Evolutionary conservation across 2,888 invertebrate genomes (phyloP), one percentile per base, ranked within the genome.

Genomic region (Polia nebulosa): DNA sequence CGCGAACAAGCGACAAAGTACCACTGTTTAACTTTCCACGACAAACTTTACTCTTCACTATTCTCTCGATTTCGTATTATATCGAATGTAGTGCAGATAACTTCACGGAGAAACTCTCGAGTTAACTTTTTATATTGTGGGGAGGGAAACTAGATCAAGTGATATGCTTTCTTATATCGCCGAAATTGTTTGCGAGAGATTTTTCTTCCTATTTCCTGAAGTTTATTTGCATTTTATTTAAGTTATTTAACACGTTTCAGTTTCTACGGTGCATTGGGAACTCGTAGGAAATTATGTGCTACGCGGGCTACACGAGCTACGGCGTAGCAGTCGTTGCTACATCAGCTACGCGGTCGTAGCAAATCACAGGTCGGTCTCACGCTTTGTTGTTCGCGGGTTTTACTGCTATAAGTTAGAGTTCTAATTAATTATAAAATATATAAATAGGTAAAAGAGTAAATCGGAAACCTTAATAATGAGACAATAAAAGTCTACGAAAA

Each of bases 11-110:
- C 83, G 80, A 83, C 86, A 89, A 89, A 90, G 86, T 85, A 87
- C 85, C 81, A 84, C 85, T 87, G 88, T 88, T 87, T 88, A 91
- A 91, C 90, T 91, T 90, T 83, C 83, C 71, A 80, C 83, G 75
- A 81, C 83, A 86, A 89, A 91, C 89, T 90, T 88, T 85, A 85
- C 84, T 87, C 85, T 85, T 86, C 84, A 87, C 85, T 84, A 85
- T 86, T 88, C 85, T 85, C 87, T 84, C 84, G 82, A 88, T 90
- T 87, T 87, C 85, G 80, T 86, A 85, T 87, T 88, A 87, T 87
- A 87, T 87, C 80, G 81, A 87, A 87, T 85, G 81, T 86, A 84
- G 84, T 86, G 83, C 77, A 85, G 82, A 84, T 84, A 85, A 84
- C 85, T 87, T 85, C 76, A 71, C 66, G 76, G 63, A 68, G 78